Conservation (phyloP, 2,888 invertebrate species). For the Acanthopleura granulata region DNA sequence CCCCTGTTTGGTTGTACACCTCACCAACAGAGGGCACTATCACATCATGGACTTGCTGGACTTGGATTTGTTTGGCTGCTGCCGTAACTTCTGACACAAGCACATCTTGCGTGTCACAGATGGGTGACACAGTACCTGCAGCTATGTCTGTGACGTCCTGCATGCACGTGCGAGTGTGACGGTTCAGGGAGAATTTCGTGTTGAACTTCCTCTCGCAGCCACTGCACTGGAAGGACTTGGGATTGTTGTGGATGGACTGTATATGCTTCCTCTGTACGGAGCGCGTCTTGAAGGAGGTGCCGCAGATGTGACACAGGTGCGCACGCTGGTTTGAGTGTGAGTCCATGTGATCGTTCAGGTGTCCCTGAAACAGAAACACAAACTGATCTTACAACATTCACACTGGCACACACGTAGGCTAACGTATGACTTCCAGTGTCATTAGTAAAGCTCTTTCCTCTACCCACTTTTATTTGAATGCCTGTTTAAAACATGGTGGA, state of each 20-base stretch:
- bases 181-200: constrained; percentile 68
- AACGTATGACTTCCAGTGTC: too few relatives aligned
- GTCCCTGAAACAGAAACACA: constrained; percentile 52
- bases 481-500: too few relatives aligned
- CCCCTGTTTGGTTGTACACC: background rate
- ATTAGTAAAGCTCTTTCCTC: too few relatives aligned
- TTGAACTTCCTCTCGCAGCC: constrained; percentile 68
- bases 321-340: constrained; percentile 70
- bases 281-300: constrained; percentile 72
- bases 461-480: too few relatives aligned
- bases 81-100: background rate
- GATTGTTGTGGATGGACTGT: constrained; percentile 68
- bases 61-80: background rate
- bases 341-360: constrained; percentile 65
- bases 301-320: constrained; percentile 73
- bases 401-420: too few relatives aligned
- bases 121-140: background rate
- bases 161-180: constrained; percentile 66
- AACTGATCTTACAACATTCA: too few relatives aligned
- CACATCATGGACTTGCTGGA: background rate
- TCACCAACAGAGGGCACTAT: constrained; percentile 6
- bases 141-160: background rate
- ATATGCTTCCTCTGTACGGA: constrained; percentile 70
- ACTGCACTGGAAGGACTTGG: constrained; percentile 63
- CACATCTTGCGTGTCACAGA: background rate